phyloP scores from a whole-genome alignment of 2,888 invertebrate genomes.

The Scaptomyza reducta region DNA sequence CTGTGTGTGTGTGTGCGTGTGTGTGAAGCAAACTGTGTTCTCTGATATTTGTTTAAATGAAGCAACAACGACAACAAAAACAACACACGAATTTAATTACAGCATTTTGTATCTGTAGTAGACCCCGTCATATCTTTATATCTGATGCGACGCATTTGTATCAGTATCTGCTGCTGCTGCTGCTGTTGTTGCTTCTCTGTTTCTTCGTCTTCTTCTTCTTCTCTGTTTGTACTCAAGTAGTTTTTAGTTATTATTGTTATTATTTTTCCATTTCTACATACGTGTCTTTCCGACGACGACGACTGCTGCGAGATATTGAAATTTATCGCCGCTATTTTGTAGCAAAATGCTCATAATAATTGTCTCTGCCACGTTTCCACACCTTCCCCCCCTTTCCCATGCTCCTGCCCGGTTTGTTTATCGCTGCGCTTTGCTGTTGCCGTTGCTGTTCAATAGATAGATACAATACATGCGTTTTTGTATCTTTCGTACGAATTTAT shows the following conservation, averaged over 20 bases:
- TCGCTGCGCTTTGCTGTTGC: constrained; percentile 5
- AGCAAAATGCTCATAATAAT: constrained; percentile 70
- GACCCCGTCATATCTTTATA: constrained; percentile 61
- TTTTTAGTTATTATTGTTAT: constrained; percentile 79
- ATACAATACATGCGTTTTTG: constrained; percentile 2
- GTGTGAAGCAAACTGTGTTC: not conserved
- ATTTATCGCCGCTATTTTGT: constrained; percentile 76
- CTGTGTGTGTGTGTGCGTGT: constrained; percentile 12
- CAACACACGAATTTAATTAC: constrained; percentile 74
- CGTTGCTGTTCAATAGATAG: constrained; percentile 60
- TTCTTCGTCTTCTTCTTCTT: constrained; percentile 4
- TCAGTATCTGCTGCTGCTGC: constrained; percentile 37
- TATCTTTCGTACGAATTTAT: constrained; percentile 55
- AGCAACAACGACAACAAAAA: constrained; percentile 35
- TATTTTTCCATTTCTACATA: constrained; percentile 75
- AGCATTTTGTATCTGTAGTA: constrained; percentile 27
- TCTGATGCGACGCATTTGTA: constrained; percentile 67
- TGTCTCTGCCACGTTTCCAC: constrained; percentile 35
- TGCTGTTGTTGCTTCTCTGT: constrained; percentile 21
- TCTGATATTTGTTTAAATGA: constrained; percentile 50
- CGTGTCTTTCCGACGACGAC: constrained; percentile 42
- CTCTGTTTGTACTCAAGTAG: constrained; percentile 41
- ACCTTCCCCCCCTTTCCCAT: not conserved
- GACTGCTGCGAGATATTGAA: constrained; percentile 65
- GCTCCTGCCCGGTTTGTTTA: constrained; percentile 14